Base-by-base conservation (phyloP, 2,888 invertebrate species). In the Cheiracanthium punctorium region DNA sequence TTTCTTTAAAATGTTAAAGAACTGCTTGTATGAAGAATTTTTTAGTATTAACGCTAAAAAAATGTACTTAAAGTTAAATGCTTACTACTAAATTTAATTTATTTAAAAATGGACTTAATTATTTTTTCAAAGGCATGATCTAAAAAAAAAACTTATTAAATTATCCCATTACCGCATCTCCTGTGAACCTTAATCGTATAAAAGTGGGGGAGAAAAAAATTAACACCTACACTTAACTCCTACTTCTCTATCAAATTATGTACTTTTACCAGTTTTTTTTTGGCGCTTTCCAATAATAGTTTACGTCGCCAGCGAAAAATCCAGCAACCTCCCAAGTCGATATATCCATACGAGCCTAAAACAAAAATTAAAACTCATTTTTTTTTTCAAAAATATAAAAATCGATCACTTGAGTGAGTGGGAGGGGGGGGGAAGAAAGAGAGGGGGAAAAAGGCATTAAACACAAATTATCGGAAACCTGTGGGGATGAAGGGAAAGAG, bases 391-490 rank as follows among this genome's bases (percentile, higher is more conserved):
- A 65, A 73, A 80, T 76, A 82, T 43, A 65, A 84, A 74, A 84
- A 84, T 84, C 84, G 84, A 79, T 84, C 74, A 58, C 69, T 24
- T n/a, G 29, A 32, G 28, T 64, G 32, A 7, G n/a, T 24, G 74
- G 48, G 32, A 12, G 17, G 5, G 52, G 33, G 58, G 41, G 69
- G 37, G 72, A 33, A 71, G 17, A 32, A 69, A 79, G 80, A 85
- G 80, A 85, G 85, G 75, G 17, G 41, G 73, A 79, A 85, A 85
- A 85, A 85, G 85, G 80, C 85, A 85, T 85, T 85, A 85, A 85
- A 85, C 85, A 85, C 80, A 85, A 85, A 85, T 85, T 85, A 85
- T 85, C 85, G 85, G 71, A 80, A 85, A 85, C 84, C 84, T 84
- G 84, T 84, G 84, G 84, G 84, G 84, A 76, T 76, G 52, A 75